phyloP scores from a whole-genome alignment of 2,888 invertebrate species.

The Lissocephala sabroskyi region DNA sequence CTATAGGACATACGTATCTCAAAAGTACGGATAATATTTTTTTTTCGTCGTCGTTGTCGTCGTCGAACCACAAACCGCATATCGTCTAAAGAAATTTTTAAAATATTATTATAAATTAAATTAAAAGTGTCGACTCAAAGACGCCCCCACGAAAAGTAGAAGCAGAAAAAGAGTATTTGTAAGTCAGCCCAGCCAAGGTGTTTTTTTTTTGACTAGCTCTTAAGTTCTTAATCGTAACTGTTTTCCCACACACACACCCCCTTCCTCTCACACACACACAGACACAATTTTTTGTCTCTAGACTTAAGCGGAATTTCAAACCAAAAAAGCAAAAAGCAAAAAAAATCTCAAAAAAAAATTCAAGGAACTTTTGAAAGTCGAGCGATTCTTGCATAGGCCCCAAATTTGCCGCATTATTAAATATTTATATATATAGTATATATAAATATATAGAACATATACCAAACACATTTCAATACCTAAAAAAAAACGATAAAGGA shows the following conservation, averaged over 20 bases:
- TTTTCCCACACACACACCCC: constrained; percentile 49
- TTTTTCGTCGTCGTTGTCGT: not conserved
- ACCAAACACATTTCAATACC: constrained; percentile 52
- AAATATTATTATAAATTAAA: constrained; percentile 23
- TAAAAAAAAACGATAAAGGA: constrained; percentile 30
- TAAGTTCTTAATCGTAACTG: constrained; percentile 47
- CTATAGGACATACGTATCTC: too few relatives aligned
- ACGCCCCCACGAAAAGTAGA: constrained; percentile 10
- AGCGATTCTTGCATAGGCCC: constrained; percentile 50
- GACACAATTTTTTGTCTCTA: constrained; percentile 24
- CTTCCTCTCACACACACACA: constrained; percentile 25
- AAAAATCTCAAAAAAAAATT: constrained; percentile 10
- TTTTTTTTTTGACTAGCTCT: constrained; percentile 46
- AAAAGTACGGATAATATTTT: too few relatives aligned
- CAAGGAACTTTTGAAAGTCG: constrained; percentile 7
- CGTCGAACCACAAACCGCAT: constrained; percentile 39
- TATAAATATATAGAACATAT: constrained; percentile 32
- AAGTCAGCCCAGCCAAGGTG: constrained; percentile 57
- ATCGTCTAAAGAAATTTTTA: constrained; percentile 50
- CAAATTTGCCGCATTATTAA: constrained; percentile 53
- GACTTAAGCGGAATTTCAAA: constrained; percentile 28
- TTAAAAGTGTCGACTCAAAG: constrained; percentile 10
- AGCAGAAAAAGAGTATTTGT: constrained; percentile 21
- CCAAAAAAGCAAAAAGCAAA: constrained; percentile 31
- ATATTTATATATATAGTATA: constrained; percentile 10